These are phyloP conservation scores for Sturnira hondurensis DNA, from an alignment of 2,113 vertebrate genomes.

Conservation along the genomic window DNA sequence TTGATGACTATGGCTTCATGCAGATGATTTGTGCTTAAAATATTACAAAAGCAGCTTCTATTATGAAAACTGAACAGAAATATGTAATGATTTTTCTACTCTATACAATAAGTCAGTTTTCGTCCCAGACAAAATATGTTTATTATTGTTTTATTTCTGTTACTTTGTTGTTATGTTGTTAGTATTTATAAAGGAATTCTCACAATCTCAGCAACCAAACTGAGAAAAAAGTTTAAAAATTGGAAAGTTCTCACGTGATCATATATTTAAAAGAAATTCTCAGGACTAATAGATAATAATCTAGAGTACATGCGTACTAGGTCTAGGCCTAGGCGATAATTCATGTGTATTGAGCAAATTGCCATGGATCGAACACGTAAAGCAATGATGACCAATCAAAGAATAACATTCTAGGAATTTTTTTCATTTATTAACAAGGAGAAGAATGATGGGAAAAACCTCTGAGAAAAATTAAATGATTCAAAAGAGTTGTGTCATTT, in stretches of 20 bases:
- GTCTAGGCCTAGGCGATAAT: background rate
- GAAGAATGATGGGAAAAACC: background rate
- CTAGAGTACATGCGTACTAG: background rate
- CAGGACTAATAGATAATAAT: background rate
- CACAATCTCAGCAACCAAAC: background rate
- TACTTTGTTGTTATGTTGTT: background rate
- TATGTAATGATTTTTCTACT: background rate
- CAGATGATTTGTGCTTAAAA: background rate
- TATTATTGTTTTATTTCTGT: background rate
- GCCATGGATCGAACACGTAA: background rate
- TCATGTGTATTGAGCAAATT: background rate
- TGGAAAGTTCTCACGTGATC: background rate
- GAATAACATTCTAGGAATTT: background rate
- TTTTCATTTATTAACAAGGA: background rate
- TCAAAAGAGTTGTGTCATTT: background rate
- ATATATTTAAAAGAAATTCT: background rate
- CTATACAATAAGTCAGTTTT: background rate
- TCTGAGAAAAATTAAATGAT: background rate
- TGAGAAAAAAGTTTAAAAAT: background rate
- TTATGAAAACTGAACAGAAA: background rate
- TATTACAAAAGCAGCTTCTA: background rate
- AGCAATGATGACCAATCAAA: background rate
- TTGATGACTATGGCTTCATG: background rate
- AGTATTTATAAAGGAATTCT: background rate
- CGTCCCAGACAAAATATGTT: background rate